A percentile compares a stretch with the other conserved stretches of the same genome.
Evolutionary conservation across 2,113 vertebrate species (phyloP).

Genomic region (Heteronetta atricapilla): DNA sequence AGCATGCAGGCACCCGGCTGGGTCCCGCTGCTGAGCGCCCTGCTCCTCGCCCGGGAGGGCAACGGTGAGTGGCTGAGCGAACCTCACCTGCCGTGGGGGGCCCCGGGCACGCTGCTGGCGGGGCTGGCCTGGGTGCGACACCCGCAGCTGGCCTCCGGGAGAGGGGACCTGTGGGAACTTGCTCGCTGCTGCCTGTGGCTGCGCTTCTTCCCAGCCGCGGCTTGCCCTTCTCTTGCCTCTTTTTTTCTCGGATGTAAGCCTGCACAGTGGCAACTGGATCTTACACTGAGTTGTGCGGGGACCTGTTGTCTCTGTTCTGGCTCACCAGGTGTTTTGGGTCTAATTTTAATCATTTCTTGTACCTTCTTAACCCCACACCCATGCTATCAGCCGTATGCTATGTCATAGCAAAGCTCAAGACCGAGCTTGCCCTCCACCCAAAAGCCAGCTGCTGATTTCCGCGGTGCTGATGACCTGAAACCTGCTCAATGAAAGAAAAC

Average conservation of each 20-base stretch:
- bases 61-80: not conserved
- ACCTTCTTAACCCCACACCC: not conserved
- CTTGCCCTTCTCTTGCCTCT: not conserved
- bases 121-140: not conserved
- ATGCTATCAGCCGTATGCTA: not conserved
- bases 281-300: not conserved
- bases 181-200: constrained; percentile 2
- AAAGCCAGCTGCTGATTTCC: not conserved
- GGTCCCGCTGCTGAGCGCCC: not conserved
- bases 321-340: not conserved
- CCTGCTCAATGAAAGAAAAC: constrained; percentile 13
- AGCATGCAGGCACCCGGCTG: not conserved
- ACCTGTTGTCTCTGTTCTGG: not conserved
- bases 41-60: not conserved
- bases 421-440: not conserved
- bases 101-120: not conserved
- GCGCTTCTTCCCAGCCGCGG: not conserved
- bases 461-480: not conserved
- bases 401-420: constrained; percentile 49
- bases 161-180: not conserved
- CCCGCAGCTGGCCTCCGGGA: not conserved
- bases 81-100: not conserved
- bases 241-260: not conserved
- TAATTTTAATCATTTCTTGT: not conserved
- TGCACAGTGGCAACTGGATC: not conserved